phyloP scores from a whole-genome alignment of 1,140 invertebrate genomes.

The Meloidogyne chitwoodi region DNA sequence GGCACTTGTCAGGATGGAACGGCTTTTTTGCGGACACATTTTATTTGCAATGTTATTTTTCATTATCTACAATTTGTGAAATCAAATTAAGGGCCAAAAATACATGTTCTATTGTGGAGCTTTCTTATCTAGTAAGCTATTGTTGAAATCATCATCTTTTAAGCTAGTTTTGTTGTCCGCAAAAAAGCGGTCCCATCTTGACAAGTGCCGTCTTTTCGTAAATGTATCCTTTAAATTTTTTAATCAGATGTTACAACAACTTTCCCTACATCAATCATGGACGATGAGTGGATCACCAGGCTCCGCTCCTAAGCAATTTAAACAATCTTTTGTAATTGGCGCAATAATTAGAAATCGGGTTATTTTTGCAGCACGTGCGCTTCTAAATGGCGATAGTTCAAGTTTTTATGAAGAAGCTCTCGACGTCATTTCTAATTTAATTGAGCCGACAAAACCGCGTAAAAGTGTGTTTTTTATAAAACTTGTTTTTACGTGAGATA shows the following conservation, averaged over 20 bases:
- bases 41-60: no score
- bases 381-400: not conserved
- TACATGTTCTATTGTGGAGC: no score
- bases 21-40: no score
- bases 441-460: not conserved
- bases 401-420: constrained; percentile 4
- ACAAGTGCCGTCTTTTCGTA: no score
- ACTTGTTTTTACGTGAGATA: no score
- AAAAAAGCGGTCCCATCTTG: no score
- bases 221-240: not conserved
- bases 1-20: no score
- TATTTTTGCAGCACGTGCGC: not conserved
- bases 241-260: not conserved
- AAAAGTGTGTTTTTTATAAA: not conserved
- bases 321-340: constrained; percentile 1
- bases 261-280: not conserved
- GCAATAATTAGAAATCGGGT: not conserved
- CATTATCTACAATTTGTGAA: no score
- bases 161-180: no score
- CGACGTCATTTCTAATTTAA: not conserved
- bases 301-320: not conserved
- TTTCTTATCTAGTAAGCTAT: no score
- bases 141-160: no score
- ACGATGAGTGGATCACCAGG: not conserved
- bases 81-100: no score